Evolutionary conservation across 2,888 invertebrate genomes (phyloP), one percentile per base, ranked within the genome.

Genomic region (Gasteruption jaculator): DNA sequence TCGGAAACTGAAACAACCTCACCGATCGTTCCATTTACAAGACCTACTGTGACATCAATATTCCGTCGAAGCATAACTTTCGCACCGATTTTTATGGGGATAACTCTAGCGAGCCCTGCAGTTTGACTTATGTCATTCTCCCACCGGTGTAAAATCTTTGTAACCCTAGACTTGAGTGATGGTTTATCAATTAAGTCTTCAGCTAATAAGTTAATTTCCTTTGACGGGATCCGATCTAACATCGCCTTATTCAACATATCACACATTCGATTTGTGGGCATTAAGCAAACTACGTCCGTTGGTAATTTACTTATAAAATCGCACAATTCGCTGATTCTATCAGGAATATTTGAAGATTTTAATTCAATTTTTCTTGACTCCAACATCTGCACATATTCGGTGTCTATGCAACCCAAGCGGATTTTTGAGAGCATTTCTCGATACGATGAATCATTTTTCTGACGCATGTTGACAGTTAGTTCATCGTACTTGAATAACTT

Each of bases 401-500:
- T 1, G 2, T 21, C 38, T 4, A 22, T 11, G 5, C 14, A 11
- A 12, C 38, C 46, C 10, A 41, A 5, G n/a, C 47, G 29, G 11
- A 48, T 11, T 26, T 34, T 45, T 4, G 48, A 50, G 6, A 55
- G 33, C 43, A 51, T 34, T 16, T 49, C 40, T 26, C 43, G 24
- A 46, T 52, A 55, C 32, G 45, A 32, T 41, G 15, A 20, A 41
- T 54, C 54, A 16, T 39, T 34, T 32, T 45, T 44, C 50, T 46
- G 48, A 12, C 48, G 48, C 49, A 60, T 57, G 34, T 60, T 56
- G 11, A 54, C 54, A 16, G 50, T 46, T 39, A 59, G 49, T 46
- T 59, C 56, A 14, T 52, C 56, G 40, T 59, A 63, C 5, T 21
- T 10, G 25, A 63, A 59, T 14, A 56, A 46, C 34, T 56, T 43